Conservation (phyloP, 1,140 invertebrate genomes). For the Streblospio benedicti region DNA sequence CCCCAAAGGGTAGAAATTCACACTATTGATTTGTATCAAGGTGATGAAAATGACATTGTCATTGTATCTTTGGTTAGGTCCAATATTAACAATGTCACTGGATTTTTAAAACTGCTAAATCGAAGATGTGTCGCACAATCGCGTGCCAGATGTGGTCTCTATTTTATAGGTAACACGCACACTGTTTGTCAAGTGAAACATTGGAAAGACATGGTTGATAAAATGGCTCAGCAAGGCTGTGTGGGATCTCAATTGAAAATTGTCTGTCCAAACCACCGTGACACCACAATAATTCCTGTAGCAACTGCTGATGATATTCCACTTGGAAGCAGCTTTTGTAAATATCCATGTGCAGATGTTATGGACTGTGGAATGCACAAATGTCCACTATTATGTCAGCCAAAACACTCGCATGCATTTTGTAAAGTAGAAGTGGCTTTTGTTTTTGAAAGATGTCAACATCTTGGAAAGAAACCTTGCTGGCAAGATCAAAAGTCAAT, state of each 20-base stretch:
- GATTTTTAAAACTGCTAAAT: too few species aligned
- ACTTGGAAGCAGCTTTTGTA: neutral
- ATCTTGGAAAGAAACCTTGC: too few species aligned
- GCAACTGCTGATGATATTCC: neutral
- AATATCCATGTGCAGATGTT: neutral
- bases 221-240: neutral
- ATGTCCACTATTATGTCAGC: neutral
- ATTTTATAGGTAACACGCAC: neutral
- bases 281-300: neutral
- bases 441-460: too few species aligned
- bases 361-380: neutral
- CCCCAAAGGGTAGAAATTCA: neutral
- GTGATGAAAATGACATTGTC: conserved; percentile 10
- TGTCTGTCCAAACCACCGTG: neutral
- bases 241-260: neutral
- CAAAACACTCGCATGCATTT: too few species aligned
- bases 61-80: conserved; percentile 8
- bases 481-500: too few species aligned
- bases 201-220: neutral
- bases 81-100: too few species aligned
- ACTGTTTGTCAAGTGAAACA: neutral
- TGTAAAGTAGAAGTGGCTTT: too few species aligned
- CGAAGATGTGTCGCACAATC: too few species aligned
- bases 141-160: too few species aligned
- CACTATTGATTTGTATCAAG: conserved; percentile 11